A percentile compares a stretch with the other conserved stretches of the same genome.
Conservation (phyloP, 2,888 invertebrate genomes). For the Archips xylosteana region DNA sequence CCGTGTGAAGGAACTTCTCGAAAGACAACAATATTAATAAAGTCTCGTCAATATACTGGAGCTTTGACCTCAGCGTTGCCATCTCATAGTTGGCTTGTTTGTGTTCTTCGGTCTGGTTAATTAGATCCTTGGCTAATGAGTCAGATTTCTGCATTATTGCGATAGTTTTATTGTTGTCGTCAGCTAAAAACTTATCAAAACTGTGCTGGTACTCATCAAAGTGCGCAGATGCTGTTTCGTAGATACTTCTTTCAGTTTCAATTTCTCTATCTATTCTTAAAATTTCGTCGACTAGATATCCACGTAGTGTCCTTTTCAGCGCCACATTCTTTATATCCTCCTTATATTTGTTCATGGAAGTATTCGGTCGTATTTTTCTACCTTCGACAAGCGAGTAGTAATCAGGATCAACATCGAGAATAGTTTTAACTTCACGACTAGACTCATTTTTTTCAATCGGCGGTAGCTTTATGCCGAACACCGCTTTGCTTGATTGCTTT, state of each 20-base stretch:
- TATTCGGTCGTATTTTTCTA: constrained; percentile 84
- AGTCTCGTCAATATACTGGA: constrained; percentile 77
- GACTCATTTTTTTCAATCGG: constrained; percentile 63
- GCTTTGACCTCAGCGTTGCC: constrained; percentile 74
- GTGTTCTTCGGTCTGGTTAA: constrained; percentile 71
- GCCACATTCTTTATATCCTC: constrained; percentile 76
- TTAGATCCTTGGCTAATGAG: constrained; percentile 68
- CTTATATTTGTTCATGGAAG: constrained; percentile 84
- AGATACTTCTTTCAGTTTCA: constrained; percentile 69
- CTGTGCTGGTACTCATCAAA: constrained; percentile 77
- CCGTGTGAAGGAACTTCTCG: constrained; percentile 74
- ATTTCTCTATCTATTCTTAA: constrained; percentile 74
- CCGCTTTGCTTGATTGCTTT: constrained; percentile 60
- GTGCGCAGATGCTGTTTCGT: constrained; percentile 68
- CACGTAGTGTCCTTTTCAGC: constrained; percentile 69
- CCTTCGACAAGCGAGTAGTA: constrained; percentile 87
- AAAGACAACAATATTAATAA: constrained; percentile 74
- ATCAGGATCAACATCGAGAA: constrained; percentile 87
- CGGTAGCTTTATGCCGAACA: constrained; percentile 71
- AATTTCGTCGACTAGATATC: constrained; percentile 75
- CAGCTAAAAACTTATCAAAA: constrained; percentile 78
- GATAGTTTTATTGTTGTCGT: constrained; percentile 80
- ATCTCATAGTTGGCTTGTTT: constrained; percentile 73
- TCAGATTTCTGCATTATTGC: constrained; percentile 78
- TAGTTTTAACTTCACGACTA: constrained; percentile 72